These are phyloP conservation scores for Sphaeridia pumilis DNA, from an alignment of 2,888 invertebrate species.

Conservation along the genomic window DNA sequence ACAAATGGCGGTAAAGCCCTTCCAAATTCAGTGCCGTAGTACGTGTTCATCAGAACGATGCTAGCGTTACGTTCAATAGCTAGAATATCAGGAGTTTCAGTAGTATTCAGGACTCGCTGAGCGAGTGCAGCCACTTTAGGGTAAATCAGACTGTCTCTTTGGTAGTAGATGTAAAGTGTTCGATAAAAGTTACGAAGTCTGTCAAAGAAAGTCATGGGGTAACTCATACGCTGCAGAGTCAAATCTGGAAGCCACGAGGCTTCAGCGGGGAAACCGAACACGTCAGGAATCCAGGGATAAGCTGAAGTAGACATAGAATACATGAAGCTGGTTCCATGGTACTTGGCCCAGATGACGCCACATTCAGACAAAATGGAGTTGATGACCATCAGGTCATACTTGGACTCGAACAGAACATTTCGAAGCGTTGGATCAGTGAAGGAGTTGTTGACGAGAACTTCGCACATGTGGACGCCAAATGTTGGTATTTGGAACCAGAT, in stretches of 20 bases:
- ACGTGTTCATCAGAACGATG: constrained; percentile 26
- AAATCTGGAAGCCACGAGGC: constrained; percentile 22
- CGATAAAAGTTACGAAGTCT: constrained; percentile 6
- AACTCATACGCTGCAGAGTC: not conserved
- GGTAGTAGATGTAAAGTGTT: constrained; percentile 3
- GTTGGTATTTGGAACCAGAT: constrained; percentile 12
- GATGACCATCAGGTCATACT: constrained; percentile 23
- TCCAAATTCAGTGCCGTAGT: constrained; percentile 24
- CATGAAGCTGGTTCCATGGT: constrained; percentile 20
- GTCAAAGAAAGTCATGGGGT: constrained; percentile 17
- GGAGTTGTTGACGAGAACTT: not conserved
- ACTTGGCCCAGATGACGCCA: constrained; percentile 18
- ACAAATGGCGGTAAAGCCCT: constrained; percentile 22
- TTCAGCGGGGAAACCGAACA: constrained; percentile 17
- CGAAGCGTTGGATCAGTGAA: constrained; percentile 12
- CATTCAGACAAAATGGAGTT: constrained; percentile 24
- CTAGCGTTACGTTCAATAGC: constrained; percentile 16
- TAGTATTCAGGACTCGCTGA: constrained; percentile 3
- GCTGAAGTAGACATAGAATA: constrained; percentile 15
- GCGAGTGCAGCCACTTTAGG: constrained; percentile 1
- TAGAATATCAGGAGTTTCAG: constrained; percentile 10
- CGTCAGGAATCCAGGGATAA: constrained; percentile 20
- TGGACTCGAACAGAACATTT: constrained; percentile 8
- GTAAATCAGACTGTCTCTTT: not conserved
- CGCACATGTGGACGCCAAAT: not conserved